Evolutionary conservation across 2,797 vertebrate species (phyloP).

Genomic region (Hyperoplus immaculatus): DNA sequence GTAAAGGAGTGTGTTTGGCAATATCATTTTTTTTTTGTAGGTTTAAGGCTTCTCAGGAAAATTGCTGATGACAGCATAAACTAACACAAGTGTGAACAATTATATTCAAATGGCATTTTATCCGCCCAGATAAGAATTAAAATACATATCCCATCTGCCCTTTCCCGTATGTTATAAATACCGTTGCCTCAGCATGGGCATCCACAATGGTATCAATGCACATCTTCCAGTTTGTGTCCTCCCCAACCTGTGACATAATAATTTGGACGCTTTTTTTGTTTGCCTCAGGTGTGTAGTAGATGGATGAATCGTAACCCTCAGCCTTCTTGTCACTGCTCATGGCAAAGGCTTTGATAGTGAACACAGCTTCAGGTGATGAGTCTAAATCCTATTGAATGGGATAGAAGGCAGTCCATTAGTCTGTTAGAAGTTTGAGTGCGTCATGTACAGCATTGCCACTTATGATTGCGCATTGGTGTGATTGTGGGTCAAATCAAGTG

Average conservation of each 20-base stretch:
- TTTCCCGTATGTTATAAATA: constrained; percentile 28
- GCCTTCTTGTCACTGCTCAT: constrained; percentile 66
- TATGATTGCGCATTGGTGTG: constrained; percentile 5
- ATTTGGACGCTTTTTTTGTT: constrained; percentile 66
- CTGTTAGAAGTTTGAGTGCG: not conserved
- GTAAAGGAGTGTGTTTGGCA: not conserved
- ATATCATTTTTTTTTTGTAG: not conserved
- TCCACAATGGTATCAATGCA: constrained; percentile 70
- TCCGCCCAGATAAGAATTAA: not conserved
- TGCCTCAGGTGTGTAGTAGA: constrained; percentile 73
- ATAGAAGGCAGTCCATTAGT: not conserved
- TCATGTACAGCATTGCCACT: not conserved
- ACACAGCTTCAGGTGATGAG: constrained; percentile 61
- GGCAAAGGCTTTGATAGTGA: constrained; percentile 75
- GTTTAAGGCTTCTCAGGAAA: not conserved
- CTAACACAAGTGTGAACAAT: not conserved
- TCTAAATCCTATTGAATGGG: constrained; percentile 55
- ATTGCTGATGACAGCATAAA: not conserved
- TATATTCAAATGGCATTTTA: not conserved
- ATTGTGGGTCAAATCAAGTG: not conserved
- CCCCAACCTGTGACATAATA: constrained; percentile 80
- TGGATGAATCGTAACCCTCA: constrained; percentile 75
- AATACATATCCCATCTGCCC: not conserved
- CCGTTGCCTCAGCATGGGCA: constrained; percentile 35
- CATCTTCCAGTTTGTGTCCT: constrained; percentile 86